These are phyloP conservation scores for Leucoraja ocellata DNA, from an alignment of 2,797 vertebrate species.

Conservation along the genomic window DNA sequence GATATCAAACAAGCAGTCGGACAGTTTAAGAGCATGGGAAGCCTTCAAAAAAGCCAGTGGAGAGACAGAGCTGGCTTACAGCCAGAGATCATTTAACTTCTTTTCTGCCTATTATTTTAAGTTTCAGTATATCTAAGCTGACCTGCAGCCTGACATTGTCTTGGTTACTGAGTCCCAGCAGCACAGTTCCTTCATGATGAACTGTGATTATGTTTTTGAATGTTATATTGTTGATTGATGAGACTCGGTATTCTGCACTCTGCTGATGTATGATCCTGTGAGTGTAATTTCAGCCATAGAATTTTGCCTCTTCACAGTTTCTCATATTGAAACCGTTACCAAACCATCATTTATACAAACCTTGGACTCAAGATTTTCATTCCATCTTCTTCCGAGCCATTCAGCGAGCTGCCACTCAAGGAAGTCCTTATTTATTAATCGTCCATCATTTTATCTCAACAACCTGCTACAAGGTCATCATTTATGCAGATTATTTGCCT, in stretches of 20 bases:
- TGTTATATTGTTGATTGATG: slow-evolving; percentile 69
- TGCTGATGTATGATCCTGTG: slow-evolving; percentile 99
- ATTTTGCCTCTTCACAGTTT: slow-evolving; percentile 67
- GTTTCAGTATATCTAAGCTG: background rate
- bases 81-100: background rate
- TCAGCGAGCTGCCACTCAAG: slow-evolving; percentile 90
- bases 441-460: slow-evolving; percentile 94
- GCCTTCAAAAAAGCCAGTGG: background rate
- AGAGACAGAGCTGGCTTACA: background rate
- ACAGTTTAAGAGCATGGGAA: background rate
- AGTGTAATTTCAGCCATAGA: slow-evolving; percentile 83
- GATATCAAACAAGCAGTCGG: background rate
- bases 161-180: slow-evolving; percentile 58
- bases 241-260: slow-evolving; percentile 94
- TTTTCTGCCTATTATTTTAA: slow-evolving; percentile 19
- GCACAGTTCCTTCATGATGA: slow-evolving; percentile 92
- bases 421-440: slow-evolving; percentile 95
- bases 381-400: slow-evolving; percentile 77
- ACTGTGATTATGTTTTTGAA: slow-evolving; percentile 98
- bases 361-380: slow-evolving; percentile 77
- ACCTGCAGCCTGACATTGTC: slow-evolving; percentile 30
- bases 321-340: slow-evolving; percentile 91
- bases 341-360: slow-evolving; percentile 98
- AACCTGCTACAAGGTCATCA: slow-evolving; percentile 79
- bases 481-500: slow-evolving; percentile 40